phyloP scores from a whole-genome alignment of 1,140 invertebrate species.

The Calliopsis andreniformis region DNA sequence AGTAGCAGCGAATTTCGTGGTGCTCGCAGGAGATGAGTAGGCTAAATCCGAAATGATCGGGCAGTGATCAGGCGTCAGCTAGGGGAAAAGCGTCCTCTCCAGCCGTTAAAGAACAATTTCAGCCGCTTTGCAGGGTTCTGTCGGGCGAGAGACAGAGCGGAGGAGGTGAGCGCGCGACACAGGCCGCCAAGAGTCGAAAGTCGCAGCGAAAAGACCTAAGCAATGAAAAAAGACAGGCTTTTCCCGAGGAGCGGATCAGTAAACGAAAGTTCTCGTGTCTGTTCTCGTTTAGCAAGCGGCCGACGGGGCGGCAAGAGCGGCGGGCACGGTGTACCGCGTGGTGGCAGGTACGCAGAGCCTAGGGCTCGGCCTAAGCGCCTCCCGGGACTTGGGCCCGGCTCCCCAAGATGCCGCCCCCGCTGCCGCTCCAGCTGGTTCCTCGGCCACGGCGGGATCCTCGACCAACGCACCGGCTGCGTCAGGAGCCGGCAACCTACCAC shows the following conservation, averaged over 20 bases:
- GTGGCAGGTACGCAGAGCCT: conserved; percentile 89
- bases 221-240: conserved; percentile 26
- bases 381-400: conserved; percentile 83
- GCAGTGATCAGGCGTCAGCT: too few species aligned
- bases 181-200: not conserved
- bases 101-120: conserved; percentile 27
- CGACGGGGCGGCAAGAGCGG: conserved; percentile 88
- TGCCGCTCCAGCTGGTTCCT: conserved; percentile 66
- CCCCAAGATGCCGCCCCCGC: conserved; percentile 81
- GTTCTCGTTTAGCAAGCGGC: conserved; percentile 85
- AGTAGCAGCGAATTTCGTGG: not conserved
- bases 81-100: not conserved
- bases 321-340: conserved; percentile 88
- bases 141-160: not conserved
- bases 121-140: conserved; percentile 31
- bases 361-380: conserved; percentile 86
- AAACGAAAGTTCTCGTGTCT: conserved; percentile 69
- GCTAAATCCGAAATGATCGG: too few species aligned
- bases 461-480: conserved; percentile 75
- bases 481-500: conserved; percentile 78
- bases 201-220: not conserved
- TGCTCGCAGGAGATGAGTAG: not conserved
- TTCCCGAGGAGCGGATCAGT: conserved; percentile 46
- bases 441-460: conserved; percentile 76
- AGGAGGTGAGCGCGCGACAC: not conserved